Conservation (phyloP, 1,140 invertebrate genomes). For the Whitmania pigra region DNA sequence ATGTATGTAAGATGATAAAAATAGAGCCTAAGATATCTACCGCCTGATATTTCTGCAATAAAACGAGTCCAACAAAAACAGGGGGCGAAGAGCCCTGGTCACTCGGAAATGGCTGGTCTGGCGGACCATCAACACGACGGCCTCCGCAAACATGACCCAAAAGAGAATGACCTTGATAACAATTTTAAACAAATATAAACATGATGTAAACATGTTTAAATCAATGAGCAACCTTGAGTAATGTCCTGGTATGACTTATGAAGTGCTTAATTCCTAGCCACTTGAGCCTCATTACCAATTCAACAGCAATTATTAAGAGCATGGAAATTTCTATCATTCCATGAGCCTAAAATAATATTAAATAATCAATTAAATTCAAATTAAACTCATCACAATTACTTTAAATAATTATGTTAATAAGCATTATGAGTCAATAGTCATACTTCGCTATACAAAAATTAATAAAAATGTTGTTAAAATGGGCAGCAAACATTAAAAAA, state of each 20-base stretch:
- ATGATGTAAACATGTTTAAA: neutral
- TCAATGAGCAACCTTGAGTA: slow-evolving; percentile 57
- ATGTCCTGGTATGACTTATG: slow-evolving; percentile 66
- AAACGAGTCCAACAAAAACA: slow-evolving; percentile 74
- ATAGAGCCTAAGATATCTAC: slow-evolving; percentile 32
- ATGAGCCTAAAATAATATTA: slow-evolving; percentile 49
- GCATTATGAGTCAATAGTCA: no score
- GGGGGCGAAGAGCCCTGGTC: slow-evolving; percentile 70
- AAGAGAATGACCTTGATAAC: slow-evolving; percentile 55
- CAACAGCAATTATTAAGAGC: slow-evolving; percentile 60
- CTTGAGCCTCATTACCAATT: slow-evolving; percentile 64
- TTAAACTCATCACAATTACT: no score
- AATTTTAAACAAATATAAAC: neutral
- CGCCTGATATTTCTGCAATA: slow-evolving; percentile 57
- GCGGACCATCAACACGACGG: slow-evolving; percentile 62
- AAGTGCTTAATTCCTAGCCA: slow-evolving; percentile 76
- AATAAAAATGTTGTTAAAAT: no score
- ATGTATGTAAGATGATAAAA: slow-evolving; percentile 17
- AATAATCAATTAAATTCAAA: slow-evolving; percentile 26
- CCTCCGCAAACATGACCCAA: slow-evolving; percentile 70
- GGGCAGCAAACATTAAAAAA: no score
- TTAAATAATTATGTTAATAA: no score
- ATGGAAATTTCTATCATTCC: slow-evolving; percentile 69
- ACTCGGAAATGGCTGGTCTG: slow-evolving; percentile 75
- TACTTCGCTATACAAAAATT: no score